A percentile compares a stretch with the other conserved stretches of the same genome.
Conservation (phyloP, 2,113 vertebrate genomes). For the Pachycephala philippinensis region DNA sequence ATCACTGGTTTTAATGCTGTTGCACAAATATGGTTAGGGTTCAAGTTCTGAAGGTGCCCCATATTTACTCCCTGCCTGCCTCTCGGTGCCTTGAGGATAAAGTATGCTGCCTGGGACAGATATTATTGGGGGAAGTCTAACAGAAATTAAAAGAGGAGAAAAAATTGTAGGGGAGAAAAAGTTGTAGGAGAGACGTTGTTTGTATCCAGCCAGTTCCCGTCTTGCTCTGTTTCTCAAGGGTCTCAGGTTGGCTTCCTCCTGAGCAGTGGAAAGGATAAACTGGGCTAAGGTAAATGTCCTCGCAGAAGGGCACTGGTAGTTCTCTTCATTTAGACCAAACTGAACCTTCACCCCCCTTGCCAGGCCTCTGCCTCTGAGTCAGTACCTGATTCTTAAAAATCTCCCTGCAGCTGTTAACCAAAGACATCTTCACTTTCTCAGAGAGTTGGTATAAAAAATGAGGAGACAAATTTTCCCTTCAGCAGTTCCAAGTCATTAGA, state of each 20-base stretch:
- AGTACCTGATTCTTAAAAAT: not conserved
- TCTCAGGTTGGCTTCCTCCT: not conserved
- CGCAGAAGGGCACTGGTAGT: not conserved
- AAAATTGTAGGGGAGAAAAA: not conserved
- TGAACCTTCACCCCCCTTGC: not conserved
- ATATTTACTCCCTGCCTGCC: not conserved
- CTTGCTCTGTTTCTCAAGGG: not conserved
- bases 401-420: not conserved
- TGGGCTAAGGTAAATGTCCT: not conserved
- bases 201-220: not conserved
- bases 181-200: not conserved
- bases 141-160: not conserved
- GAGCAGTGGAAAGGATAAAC: not conserved
- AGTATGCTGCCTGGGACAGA: not conserved
- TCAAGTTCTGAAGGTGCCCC: not conserved
- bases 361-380: not conserved
- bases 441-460: not conserved
- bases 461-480: not conserved
- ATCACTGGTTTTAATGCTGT: not conserved
- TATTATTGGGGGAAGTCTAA: not conserved
- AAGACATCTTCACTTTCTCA: not conserved
- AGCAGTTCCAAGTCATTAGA: not conserved
- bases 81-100: not conserved
- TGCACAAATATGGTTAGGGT: not conserved
- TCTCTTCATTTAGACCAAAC: not conserved